phyloP scores from a whole-genome alignment of 2,797 vertebrate genomes.

The Oreonectes daqikongensis region DNA sequence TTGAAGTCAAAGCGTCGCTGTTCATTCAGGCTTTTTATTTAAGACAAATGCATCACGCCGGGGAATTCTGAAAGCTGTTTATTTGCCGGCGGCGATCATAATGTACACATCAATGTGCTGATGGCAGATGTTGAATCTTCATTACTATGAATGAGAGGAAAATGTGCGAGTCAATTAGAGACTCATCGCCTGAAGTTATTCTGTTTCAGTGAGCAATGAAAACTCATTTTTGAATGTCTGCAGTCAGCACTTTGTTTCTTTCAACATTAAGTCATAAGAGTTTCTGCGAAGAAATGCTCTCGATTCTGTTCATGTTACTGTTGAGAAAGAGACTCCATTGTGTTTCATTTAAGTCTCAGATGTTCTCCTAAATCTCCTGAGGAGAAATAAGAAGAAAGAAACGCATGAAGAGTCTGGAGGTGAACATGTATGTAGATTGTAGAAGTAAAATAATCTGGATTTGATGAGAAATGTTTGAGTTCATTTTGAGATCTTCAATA shows the following conservation, averaged over 20 bases:
- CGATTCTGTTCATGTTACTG: neutral
- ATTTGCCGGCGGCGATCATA: conserved; percentile 25
- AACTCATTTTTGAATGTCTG: conserved; percentile 29
- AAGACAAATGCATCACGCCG: conserved; percentile 4
- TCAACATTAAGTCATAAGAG: neutral
- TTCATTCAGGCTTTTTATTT: conserved; percentile 7
- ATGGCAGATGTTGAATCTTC: conserved; percentile 10
- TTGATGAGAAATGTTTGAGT: too few species aligned
- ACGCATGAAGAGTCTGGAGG: too few species aligned
- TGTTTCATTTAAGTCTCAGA: too few species aligned
- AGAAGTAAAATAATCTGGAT: neutral
- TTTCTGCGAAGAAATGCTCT: neutral
- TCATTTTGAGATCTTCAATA: too few species aligned
- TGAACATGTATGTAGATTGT: neutral
- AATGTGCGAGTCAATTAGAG: conserved; percentile 35
- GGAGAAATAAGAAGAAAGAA: too few species aligned
- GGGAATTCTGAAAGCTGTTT: conserved; percentile 17
- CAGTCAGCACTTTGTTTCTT: neutral
- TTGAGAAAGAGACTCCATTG: too few species aligned
- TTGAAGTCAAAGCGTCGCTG: neutral
- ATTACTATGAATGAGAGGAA: conserved; percentile 39
- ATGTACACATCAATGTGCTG: conserved; percentile 19
- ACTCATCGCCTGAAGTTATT: conserved; percentile 11
- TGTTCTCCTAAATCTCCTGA: too few species aligned
- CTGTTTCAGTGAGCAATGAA: neutral